phyloP scores from a whole-genome alignment of 1,140 invertebrate genomes.

The Scaptomyza pallida region DNA sequence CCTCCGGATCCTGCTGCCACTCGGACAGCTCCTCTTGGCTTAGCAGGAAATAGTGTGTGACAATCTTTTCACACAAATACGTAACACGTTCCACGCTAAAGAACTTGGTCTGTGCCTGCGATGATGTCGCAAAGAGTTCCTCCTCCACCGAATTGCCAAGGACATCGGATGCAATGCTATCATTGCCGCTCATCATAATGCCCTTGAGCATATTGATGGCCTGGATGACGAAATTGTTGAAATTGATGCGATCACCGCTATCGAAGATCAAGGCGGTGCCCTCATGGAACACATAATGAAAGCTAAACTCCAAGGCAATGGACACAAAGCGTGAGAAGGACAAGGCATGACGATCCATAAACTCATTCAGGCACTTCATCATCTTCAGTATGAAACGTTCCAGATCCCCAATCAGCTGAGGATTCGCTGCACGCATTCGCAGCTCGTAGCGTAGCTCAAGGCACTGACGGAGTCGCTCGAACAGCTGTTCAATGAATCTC shows the following conservation, averaged over 20 bases:
- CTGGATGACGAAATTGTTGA: slow-evolving; percentile 67
- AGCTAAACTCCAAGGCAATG: slow-evolving; percentile 91
- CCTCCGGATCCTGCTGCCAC: slow-evolving; percentile 96
- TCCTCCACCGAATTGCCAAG: slow-evolving; percentile 43
- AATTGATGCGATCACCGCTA: slow-evolving; percentile 90
- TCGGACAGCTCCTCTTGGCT: slow-evolving; percentile 92
- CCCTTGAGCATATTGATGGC: slow-evolving; percentile 93
- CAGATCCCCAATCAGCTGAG: slow-evolving; percentile 86
- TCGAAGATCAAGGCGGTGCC: slow-evolving; percentile 85
- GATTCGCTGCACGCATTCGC: slow-evolving; percentile 41
- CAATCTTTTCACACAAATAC: slow-evolving; percentile 92
- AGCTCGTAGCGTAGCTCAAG: slow-evolving; percentile 87
- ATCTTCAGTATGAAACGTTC: slow-evolving; percentile 93
- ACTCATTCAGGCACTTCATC: slow-evolving; percentile 90
- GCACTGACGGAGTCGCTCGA: slow-evolving; percentile 90
- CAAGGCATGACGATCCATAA: slow-evolving; percentile 90
- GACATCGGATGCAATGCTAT: slow-evolving; percentile 75
- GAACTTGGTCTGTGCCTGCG: slow-evolving; percentile 86
- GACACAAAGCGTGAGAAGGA: slow-evolving; percentile 92
- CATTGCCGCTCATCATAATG: slow-evolving; percentile 88
- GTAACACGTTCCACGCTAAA: slow-evolving; percentile 89
- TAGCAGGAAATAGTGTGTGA: slow-evolving; percentile 94
- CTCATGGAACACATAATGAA: slow-evolving; percentile 94
- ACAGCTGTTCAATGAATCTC: slow-evolving; percentile 91
- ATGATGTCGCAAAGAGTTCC: slow-evolving; percentile 73